Conservation (phyloP, 1,140 invertebrate genomes). For the Acromyrmex charruanus region DNA sequence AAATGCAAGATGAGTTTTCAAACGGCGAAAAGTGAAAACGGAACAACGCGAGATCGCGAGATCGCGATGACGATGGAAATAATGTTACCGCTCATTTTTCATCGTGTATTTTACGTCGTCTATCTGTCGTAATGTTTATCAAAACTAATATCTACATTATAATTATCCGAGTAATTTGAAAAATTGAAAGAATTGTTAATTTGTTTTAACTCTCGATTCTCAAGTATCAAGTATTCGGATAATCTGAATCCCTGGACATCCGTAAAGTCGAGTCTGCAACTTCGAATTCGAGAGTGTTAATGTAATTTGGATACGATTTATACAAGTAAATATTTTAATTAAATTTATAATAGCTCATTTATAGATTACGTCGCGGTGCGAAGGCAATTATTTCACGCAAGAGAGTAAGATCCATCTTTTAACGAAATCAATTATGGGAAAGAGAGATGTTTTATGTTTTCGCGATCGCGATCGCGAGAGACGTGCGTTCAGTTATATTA, state of each 20-base stretch:
- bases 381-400: neutral
- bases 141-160: too few relatives aligned
- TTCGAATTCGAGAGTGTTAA: neutral
- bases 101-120: neutral
- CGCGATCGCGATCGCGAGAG: neutral
- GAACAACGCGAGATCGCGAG: neutral
- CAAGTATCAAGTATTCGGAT: neutral
- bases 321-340: too few relatives aligned
- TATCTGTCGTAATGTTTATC: too few relatives aligned
- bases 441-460: neutral
- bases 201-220: neutral
- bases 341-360: too few relatives aligned
- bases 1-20: slow-evolving; percentile 27
- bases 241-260: neutral
- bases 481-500: too few relatives aligned
- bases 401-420: neutral
- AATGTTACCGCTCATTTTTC: neutral
- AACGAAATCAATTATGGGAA: neutral
- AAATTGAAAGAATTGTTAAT: neutral
- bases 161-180: neutral
- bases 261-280: neutral
- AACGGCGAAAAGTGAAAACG: slow-evolving; percentile 37
- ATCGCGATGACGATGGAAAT: neutral
- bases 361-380: neutral
- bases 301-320: neutral